A percentile compares a stretch with the other conserved stretches of the same genome.
phyloP scores from a whole-genome alignment of 1,140 invertebrate species.

The Bombus pascuorum region DNA sequence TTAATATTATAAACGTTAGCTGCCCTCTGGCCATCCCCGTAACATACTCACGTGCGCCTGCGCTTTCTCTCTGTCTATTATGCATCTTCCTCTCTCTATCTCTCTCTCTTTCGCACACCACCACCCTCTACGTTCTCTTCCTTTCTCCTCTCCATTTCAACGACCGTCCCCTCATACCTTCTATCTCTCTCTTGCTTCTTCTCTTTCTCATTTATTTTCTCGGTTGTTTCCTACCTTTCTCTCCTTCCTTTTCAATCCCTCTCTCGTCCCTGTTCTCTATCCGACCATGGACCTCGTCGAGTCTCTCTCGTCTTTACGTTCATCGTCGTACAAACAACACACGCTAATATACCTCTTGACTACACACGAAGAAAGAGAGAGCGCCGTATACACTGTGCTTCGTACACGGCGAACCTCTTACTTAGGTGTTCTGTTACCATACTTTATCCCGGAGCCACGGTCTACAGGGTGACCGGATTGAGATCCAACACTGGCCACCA shows the following conservation, averaged over 20 bases:
- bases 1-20: slow-evolving; percentile 84
- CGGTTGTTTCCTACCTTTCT: not conserved
- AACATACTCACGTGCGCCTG: slow-evolving; percentile 71
- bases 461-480: slow-evolving; percentile 69
- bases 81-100: slow-evolving; percentile 12
- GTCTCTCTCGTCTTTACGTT: slow-evolving; percentile 45
- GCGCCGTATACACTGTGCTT: not conserved
- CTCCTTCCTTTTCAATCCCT: slow-evolving; percentile 12
- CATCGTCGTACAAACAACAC: slow-evolving; percentile 53
- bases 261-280: not conserved
- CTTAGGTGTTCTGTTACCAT: slow-evolving; percentile 72
- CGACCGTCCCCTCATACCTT: slow-evolving; percentile 33
- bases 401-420: slow-evolving; percentile 63
- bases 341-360: slow-evolving; percentile 52
- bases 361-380: slow-evolving; percentile 2
- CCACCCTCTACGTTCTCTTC: slow-evolving; percentile 49
- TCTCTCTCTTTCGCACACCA: not conserved
- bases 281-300: not conserved
- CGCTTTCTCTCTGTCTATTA: slow-evolving; percentile 25
- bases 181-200: slow-evolving; percentile 8
- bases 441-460: slow-evolving; percentile 61
- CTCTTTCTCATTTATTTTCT: slow-evolving; percentile 42
- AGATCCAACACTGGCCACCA: slow-evolving; percentile 50
- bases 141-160: slow-evolving; percentile 50
- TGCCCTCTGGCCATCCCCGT: slow-evolving; percentile 81